These are phyloP conservation scores for Planococcus citri DNA, from an alignment of 1,140 invertebrate species.

Conservation along the genomic window DNA sequence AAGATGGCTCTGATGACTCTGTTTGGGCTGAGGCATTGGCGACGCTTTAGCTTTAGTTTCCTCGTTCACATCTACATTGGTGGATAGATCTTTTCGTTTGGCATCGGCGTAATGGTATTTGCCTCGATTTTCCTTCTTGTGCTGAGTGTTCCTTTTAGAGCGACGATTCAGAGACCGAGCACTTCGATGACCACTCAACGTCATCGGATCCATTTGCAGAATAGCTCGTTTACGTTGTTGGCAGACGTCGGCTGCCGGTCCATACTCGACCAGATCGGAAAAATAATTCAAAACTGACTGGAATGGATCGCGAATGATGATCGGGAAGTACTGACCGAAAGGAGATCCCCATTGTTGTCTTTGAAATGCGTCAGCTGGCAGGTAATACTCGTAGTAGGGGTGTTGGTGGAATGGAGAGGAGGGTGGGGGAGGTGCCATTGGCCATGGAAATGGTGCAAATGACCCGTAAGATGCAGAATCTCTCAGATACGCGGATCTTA, in stretches of 20 bases:
- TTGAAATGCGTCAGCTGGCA: background rate
- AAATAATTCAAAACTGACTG: conserved; percentile 31
- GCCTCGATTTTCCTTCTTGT: background rate
- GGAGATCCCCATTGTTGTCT: conserved; percentile 13
- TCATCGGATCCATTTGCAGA: background rate
- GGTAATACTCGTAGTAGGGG: no score
- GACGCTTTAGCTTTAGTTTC: background rate
- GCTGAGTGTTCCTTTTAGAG: background rate
- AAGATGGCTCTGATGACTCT: background rate
- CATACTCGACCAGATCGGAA: conserved; percentile 43
- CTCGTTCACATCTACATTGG: background rate
- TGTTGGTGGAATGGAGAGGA: no score
- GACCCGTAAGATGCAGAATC: no score
- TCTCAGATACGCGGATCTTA: background rate
- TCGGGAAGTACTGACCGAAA: conserved; percentile 36
- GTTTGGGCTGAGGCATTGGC: background rate
- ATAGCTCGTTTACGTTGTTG: conserved; percentile 27
- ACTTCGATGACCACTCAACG: background rate
- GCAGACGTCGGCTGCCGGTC: conserved; percentile 40
- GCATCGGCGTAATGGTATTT: background rate
- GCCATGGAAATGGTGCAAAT: no score
- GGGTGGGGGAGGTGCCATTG: no score
- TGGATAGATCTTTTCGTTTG: background rate
- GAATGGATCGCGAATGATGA: conserved; percentile 42
- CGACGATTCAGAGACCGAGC: background rate